Evolutionary conservation across 1,140 invertebrate genomes (phyloP).

Genomic region (Calosoma granatense): DNA sequence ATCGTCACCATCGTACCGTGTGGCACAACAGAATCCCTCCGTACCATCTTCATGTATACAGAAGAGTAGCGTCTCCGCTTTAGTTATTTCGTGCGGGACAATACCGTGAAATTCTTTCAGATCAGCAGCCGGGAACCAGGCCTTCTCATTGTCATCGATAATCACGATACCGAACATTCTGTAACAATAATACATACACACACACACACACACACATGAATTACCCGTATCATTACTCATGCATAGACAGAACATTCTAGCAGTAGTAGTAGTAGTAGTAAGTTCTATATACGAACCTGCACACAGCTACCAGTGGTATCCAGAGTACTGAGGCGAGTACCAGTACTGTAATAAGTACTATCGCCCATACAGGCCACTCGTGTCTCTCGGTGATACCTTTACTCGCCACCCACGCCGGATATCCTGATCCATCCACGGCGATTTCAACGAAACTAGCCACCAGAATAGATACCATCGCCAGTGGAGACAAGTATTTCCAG

Average conservation of each 20-base stretch:
- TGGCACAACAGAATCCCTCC: conserved; percentile 74
- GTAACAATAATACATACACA: conserved; percentile 16
- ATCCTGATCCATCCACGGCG: conserved; percentile 66
- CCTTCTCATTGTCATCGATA: conserved; percentile 81
- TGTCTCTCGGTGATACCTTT: conserved; percentile 60
- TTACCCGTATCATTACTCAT: too few species aligned
- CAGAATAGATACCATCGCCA: conserved; percentile 83
- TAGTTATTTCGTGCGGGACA: conserved; percentile 65
- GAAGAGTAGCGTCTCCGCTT: conserved; percentile 68
- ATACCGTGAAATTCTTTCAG: conserved; percentile 82
- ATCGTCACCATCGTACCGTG: conserved; percentile 51
- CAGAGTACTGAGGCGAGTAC: conserved; percentile 73
- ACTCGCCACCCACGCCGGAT: conserved; percentile 72
- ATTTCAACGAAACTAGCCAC: conserved; percentile 77
- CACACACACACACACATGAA: not conserved
- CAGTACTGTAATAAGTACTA: conserved; percentile 63
- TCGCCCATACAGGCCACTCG: conserved; percentile 71
- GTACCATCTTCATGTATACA: conserved; percentile 72
- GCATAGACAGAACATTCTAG: too few species aligned
- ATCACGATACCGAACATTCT: conserved; percentile 68
- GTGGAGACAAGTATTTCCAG: conserved; percentile 87
- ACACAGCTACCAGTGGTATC: conserved; percentile 76
- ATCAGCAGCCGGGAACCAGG: conserved; percentile 84
- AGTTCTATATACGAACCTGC: conserved; percentile 59
- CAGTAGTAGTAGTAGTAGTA: too few species aligned